Conservation (phyloP, 2,888 invertebrate genomes). For the Hypomecis punctinalis region DNA sequence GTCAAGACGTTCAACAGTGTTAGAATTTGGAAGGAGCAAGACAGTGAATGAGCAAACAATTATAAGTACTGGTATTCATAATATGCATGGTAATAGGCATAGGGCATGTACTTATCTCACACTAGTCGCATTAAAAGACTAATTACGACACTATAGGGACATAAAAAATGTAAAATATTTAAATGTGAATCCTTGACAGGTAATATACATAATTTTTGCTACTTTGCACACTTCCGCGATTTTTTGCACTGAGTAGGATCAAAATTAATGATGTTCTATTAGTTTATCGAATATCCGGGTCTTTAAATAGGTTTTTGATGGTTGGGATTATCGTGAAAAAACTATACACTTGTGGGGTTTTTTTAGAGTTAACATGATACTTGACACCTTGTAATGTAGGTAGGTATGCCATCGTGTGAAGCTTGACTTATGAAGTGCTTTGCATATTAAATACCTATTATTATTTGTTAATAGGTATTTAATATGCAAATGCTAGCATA, state of each 20-base stretch:
- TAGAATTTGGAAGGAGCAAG: no score
- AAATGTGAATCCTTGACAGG: slow-evolving; percentile 59
- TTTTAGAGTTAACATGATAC: slow-evolving; percentile 14
- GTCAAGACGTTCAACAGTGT: no score
- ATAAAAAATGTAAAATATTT: slow-evolving; percentile 47
- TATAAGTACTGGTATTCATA: neutral
- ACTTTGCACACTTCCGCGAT: slow-evolving; percentile 61
- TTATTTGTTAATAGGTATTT: no score
- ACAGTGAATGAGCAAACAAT: no score
- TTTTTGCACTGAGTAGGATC: slow-evolving; percentile 54
- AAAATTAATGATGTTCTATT: slow-evolving; percentile 46
- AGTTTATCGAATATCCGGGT: slow-evolving; percentile 42
- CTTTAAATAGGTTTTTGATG: slow-evolving; percentile 20
- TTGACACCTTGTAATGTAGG: slow-evolving; percentile 20
- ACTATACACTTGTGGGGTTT: slow-evolving; percentile 29
- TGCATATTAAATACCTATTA: neutral
- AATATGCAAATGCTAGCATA: no score
- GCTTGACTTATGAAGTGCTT: slow-evolving; percentile 1
- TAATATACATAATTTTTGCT: slow-evolving; percentile 60
- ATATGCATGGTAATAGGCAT: neutral
- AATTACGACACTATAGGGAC: no score
- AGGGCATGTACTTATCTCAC: no score
- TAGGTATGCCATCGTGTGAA: slow-evolving; percentile 23
- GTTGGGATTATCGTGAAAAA: slow-evolving; percentile 31
- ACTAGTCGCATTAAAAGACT: no score